Conservation (phyloP, 2,113 vertebrate genomes). For the Engraulis encrasicolus region DNA sequence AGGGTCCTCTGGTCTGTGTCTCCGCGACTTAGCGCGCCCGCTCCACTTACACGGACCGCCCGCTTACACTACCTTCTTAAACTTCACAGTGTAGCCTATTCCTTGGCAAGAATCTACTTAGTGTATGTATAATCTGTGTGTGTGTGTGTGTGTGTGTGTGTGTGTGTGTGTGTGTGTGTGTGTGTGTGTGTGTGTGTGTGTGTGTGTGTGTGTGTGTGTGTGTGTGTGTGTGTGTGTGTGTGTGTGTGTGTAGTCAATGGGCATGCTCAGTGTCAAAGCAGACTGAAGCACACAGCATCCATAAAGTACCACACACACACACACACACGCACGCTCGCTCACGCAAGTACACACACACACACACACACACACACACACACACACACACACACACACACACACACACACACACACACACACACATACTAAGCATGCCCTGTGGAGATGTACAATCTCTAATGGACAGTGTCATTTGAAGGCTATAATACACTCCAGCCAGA, state of each 20-base stretch:
- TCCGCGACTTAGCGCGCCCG: not conserved
- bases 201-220: no score
- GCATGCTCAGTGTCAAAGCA: not conserved
- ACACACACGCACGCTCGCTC: no score
- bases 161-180: no score
- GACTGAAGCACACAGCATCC: not conserved
- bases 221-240: no score
- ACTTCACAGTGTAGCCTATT: slow-evolving; percentile 4
- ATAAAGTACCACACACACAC: not conserved
- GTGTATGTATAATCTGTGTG: no score
- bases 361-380: not conserved
- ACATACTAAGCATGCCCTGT: not conserved
- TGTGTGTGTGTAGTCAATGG: not conserved
- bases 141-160: no score
- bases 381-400: not conserved
- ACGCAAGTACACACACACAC: not conserved
- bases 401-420: not conserved
- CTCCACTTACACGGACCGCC: not conserved
- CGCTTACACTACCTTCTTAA: not conserved
- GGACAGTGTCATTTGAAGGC: not conserved
- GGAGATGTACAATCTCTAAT: not conserved
- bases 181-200: no score
- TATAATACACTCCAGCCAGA: no score
- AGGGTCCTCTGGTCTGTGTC: slow-evolving; percentile 28
- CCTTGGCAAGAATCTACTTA: no score